phyloP scores from a whole-genome alignment of 2,113 vertebrate species.

The Mesocricetus auratus region DNA sequence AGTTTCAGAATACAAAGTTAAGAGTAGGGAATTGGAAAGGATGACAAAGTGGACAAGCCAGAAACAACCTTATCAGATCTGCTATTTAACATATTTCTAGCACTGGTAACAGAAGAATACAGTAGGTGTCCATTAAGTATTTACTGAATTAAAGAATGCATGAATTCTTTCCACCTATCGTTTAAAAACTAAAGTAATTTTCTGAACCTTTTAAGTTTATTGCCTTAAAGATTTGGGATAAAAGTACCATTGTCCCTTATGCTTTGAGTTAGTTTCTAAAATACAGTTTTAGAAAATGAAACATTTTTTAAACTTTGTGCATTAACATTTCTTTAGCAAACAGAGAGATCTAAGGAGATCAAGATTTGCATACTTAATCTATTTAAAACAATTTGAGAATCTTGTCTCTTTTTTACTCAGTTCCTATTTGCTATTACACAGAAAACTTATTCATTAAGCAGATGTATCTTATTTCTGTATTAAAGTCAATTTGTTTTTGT shows the following conservation, averaged over 20 bases:
- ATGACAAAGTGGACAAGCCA: neutral
- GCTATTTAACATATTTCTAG: slow-evolving; percentile 3
- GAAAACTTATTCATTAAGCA: slow-evolving; percentile 54
- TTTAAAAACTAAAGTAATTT: slow-evolving; percentile 51
- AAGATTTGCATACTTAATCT: neutral
- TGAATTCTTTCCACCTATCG: neutral
- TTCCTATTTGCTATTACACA: slow-evolving; percentile 43
- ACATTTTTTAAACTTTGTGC: neutral
- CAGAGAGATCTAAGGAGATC: slow-evolving; percentile 49
- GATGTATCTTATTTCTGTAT: slow-evolving; percentile 59
- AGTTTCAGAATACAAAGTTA: slow-evolving; percentile 59
- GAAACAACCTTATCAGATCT: slow-evolving; percentile 55
- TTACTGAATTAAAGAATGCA: slow-evolving; percentile 20
- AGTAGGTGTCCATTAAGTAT: neutral
- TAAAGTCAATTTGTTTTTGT: slow-evolving; percentile 27
- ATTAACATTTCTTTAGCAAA: slow-evolving; percentile 62
- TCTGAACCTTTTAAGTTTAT: slow-evolving; percentile 13
- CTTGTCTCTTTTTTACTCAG: slow-evolving; percentile 1
- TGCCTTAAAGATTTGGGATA: slow-evolving; percentile 29
- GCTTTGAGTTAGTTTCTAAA: slow-evolving; percentile 59
- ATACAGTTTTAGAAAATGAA: slow-evolving; percentile 47
- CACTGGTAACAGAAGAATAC: neutral
- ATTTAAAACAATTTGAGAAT: slow-evolving; percentile 62
- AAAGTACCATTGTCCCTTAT: slow-evolving; percentile 44
- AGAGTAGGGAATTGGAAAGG: neutral